Evolutionary conservation across 30 jellyfish, hydroid and myxozoan genomes (phyloP).

Genomic region (Mastigias papua): DNA sequence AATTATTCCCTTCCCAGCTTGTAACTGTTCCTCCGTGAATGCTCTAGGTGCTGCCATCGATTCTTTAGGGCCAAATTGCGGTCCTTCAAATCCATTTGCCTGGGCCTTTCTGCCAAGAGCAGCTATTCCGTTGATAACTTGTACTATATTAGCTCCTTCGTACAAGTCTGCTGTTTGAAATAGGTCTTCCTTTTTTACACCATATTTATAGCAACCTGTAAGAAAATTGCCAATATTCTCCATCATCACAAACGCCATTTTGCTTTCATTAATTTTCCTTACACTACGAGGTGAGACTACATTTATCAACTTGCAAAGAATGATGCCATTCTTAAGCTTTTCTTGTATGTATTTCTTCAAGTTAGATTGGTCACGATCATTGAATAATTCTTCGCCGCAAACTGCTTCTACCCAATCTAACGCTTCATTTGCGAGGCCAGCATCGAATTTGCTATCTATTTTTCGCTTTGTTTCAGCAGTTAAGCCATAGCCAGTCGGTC

Average conservation of each 20-base stretch:
- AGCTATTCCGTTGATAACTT: constrained; percentile 85
- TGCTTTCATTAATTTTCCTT: constrained; percentile 75
- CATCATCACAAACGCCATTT: constrained; percentile 94
- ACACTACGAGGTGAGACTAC: constrained; percentile 82
- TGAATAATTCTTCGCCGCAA: constrained; percentile 37
- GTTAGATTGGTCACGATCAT: constrained; percentile 33
- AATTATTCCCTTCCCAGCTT: constrained; percentile 93
- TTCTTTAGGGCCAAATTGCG: constrained; percentile 97
- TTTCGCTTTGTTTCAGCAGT: constrained; percentile 93
- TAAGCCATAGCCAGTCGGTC: constrained; percentile 97
- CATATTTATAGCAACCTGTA: constrained; percentile 75
- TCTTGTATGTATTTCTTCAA: constrained; percentile 58
- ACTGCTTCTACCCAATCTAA: constrained; percentile 93
- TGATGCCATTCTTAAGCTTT: constrained; percentile 80
- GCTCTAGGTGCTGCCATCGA: constrained; percentile 90
- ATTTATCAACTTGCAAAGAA: constrained; percentile 82
- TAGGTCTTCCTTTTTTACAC: constrained; percentile 89
- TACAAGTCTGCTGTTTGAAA: constrained; percentile 98
- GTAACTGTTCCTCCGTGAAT: constrained; percentile 96
- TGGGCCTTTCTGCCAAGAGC: constrained; percentile 96
- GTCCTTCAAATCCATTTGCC: constrained; percentile 76
- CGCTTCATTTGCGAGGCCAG: constrained; percentile 78
- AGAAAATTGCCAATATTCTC: constrained; percentile 96
- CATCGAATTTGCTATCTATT: constrained; percentile 83
- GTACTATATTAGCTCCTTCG: constrained; percentile 95